phyloP scores from a whole-genome alignment of 2,888 invertebrate species.

The Furcula furcula region DNA sequence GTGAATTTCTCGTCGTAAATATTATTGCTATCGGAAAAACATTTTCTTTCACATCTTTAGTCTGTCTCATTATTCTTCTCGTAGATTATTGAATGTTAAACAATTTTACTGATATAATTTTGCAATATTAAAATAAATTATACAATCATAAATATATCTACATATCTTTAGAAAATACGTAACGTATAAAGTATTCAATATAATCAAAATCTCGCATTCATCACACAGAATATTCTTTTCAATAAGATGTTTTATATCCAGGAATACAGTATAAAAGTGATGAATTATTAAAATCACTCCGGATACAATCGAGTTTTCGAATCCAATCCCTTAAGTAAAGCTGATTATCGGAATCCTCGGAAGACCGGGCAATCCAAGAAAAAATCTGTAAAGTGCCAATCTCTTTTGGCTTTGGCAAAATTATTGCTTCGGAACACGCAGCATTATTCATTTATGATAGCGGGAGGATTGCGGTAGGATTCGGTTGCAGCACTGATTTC shows the following conservation, averaged over 20 bases:
- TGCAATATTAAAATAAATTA: no score
- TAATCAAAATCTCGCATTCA: conserved; percentile 22
- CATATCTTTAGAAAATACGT: conserved; percentile 7
- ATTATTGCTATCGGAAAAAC: conserved; percentile 21
- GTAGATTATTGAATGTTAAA: no score
- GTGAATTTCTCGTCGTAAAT: conserved; percentile 29
- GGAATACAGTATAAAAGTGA: conserved; percentile 55
- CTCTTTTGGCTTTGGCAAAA: conserved; percentile 56
- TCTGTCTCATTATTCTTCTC: no score
- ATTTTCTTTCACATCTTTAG: conserved; percentile 8
- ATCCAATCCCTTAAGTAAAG: conserved; percentile 80
- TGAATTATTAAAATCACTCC: conserved; percentile 79
- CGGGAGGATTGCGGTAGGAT: conserved; percentile 13
- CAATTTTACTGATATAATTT: no score
- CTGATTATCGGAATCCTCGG: conserved; percentile 72
- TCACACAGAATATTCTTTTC: conserved; percentile 46
- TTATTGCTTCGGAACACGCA: conserved; percentile 62
- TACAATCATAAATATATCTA: background rate
- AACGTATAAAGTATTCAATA: conserved; percentile 20
- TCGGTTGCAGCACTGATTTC: conserved; percentile 19
- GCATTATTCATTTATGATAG: conserved; percentile 62
- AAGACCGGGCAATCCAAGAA: conserved; percentile 58
- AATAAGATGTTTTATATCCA: conserved; percentile 48
- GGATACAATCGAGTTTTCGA: conserved; percentile 73
- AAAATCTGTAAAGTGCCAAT: conserved; percentile 73